Evolutionary conservation across 2,113 vertebrate genomes (phyloP).

Genomic region (Oreotragus oreotragus): DNA sequence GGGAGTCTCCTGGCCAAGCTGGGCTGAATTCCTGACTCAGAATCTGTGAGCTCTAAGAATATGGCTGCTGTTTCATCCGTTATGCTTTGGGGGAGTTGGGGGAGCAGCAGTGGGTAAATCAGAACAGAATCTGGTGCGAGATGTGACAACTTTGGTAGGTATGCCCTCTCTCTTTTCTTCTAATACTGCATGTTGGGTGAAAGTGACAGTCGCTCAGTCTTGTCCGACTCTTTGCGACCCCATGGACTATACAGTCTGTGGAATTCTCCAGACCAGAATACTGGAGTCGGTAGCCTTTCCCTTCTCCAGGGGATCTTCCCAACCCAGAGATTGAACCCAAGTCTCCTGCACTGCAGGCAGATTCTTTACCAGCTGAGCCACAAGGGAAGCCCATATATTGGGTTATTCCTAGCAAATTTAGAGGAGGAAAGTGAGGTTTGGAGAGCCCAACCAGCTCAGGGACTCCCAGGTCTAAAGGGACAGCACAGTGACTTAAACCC

Average conservation of each 20-base stretch:
- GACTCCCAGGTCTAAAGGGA: background rate
- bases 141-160: background rate
- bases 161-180: background rate
- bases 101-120: fast-evolving
- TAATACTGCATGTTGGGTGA: background rate
- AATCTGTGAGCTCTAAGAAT: fast-evolving
- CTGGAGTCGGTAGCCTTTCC: background rate
- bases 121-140: background rate
- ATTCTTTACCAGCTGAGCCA: background rate
- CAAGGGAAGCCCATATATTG: fast-evolving
- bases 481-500: fast-evolving
- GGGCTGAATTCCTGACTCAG: fast-evolving
- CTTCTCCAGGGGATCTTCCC: background rate
- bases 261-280: background rate
- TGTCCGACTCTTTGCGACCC: background rate
- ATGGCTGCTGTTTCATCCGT: background rate
- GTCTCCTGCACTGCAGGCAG: background rate
- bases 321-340: background rate
- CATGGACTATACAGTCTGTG: background rate
- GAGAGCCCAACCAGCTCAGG: background rate
- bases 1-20: too few species aligned
- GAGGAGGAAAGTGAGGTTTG: background rate
- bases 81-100: fast-evolving
- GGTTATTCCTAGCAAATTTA: background rate
- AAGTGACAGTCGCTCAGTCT: fast-evolving